Base-by-base conservation (phyloP, 2,113 vertebrate genomes). In the Stercorarius parasiticus region DNA sequence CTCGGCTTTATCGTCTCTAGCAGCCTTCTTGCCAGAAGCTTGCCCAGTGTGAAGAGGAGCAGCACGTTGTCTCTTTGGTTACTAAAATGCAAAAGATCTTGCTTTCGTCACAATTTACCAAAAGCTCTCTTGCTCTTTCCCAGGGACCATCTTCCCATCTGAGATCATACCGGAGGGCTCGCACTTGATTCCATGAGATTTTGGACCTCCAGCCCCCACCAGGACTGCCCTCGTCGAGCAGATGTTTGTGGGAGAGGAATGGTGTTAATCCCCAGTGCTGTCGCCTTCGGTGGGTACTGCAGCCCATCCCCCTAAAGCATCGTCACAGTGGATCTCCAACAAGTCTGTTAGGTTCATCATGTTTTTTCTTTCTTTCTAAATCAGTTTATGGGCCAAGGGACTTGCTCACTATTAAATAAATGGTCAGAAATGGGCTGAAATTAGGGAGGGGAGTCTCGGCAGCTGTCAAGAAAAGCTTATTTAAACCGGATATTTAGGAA, bases 291-390 rank as follows among this genome's bases (percentile, higher is more conserved):
- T 64, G 72, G 45, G 86, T 56, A 6, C 89, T 9, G 17, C 76
- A 16, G 42, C 38, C 67, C 4, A 0, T 6, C 19, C 36, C 30
- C 38, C 49, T 20, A 8, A 55, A 26, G 53, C 69, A 2, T 16
- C 7, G 0, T 7, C 61, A 10, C n/a, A 5, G 4, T 17, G 11
- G 29, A 22, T 3, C 38, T 32, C 82, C 62, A 50, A 0, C n/a
- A 9, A 2, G 15, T 2, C 88, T 26, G 5, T 7, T 1, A 5
- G 9, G 1, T 43, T 62, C n/a, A 30, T 13, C 29, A 1, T 2
- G 0, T 5, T 12, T 42, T 29, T 84, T 15, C 15, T 67, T 59
- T 3, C 85, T 26, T 34, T 45, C 71, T 13, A 5, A 14, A 34
- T 2, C 38, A 14, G 8, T 6, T n/a, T 27, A 4, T 49, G 27